These are phyloP conservation scores for Adineta ricciae DNA, from an alignment of 2,888 invertebrate genomes.

Conservation along the genomic window DNA sequence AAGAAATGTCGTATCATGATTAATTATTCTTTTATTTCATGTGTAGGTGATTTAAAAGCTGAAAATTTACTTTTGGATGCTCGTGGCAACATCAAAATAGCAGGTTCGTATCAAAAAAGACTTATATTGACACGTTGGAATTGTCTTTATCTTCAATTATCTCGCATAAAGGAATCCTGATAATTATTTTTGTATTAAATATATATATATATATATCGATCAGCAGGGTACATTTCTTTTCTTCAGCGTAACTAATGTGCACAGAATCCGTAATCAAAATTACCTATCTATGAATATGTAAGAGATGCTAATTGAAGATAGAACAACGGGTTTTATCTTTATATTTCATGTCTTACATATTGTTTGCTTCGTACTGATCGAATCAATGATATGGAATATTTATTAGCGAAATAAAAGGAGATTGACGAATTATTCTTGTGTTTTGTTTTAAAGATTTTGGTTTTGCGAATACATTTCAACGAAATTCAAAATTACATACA, in stretches of 20 bases:
- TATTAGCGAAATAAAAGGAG: not conserved
- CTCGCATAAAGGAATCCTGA: no score
- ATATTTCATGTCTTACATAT: no score
- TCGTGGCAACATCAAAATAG: slow-evolving; percentile 85
- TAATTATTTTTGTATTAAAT: no score
- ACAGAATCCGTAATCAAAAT: not conserved
- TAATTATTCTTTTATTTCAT: no score
- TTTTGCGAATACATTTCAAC: slow-evolving; percentile 84
- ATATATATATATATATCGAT: no score
- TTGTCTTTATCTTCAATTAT: no score
- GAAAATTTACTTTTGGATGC: slow-evolving; percentile 87
- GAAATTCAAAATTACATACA: slow-evolving; percentile 75
- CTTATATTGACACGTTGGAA: no score
- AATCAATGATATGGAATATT: no score
- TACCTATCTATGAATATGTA: not conserved
- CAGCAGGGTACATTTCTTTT: not conserved
- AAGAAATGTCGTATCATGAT: not conserved
- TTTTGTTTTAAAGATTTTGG: slow-evolving; percentile 67
- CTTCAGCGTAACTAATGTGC: not conserved
- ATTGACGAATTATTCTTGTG: not conserved
- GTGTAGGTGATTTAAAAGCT: slow-evolving; percentile 59
- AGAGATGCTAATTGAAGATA: not conserved
- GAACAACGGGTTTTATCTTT: not conserved
- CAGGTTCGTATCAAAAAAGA: slow-evolving; percentile 40
- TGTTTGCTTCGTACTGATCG: no score